Conservation (phyloP, 1,140 invertebrate species). For the Drosophila melanica region DNA sequence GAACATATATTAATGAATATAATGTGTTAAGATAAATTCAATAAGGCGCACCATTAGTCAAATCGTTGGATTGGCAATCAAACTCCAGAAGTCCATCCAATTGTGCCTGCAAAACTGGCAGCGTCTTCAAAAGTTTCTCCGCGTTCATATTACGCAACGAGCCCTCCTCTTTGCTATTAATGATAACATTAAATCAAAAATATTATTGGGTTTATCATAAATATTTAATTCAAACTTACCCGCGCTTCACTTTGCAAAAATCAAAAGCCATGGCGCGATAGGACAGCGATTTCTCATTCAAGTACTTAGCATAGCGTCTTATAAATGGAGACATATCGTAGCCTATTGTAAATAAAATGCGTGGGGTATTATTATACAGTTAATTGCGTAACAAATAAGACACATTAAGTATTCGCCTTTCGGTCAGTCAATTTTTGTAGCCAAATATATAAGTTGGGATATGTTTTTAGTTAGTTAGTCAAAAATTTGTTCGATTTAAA, state of each 20-base stretch:
- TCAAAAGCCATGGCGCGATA: constrained; percentile 99
- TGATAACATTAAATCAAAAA: constrained; percentile 17
- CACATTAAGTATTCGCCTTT: constrained; percentile 8
- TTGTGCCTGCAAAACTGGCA: constrained; percentile 97
- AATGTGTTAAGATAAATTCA: not conserved
- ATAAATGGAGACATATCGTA: constrained; percentile 99
- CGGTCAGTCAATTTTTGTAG: constrained; percentile 25
- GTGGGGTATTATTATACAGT: constrained; percentile 2
- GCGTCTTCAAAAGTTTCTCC: constrained; percentile 98
- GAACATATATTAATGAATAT: not conserved
- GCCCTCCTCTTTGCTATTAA: constrained; percentile 94
- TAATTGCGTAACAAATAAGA: not conserved
- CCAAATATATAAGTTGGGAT: constrained; percentile 48
- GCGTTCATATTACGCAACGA: constrained; percentile 98
- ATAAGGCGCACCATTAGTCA: constrained; percentile 91
- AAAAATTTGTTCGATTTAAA: constrained; percentile 39
- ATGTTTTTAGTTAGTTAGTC: constrained; percentile 44
- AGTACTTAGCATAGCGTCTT: constrained; percentile 98
- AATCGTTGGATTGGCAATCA: constrained; percentile 98
- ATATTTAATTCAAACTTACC: constrained; percentile 86
- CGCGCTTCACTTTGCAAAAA: constrained; percentile 99
- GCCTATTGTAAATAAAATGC: constrained; percentile 86
- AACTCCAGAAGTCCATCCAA: constrained; percentile 98
- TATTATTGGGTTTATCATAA: not conserved
- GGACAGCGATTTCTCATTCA: constrained; percentile 99